phyloP scores from a whole-genome alignment of 2,113 vertebrate species.

The Pseudorectes ferrugineus region DNA sequence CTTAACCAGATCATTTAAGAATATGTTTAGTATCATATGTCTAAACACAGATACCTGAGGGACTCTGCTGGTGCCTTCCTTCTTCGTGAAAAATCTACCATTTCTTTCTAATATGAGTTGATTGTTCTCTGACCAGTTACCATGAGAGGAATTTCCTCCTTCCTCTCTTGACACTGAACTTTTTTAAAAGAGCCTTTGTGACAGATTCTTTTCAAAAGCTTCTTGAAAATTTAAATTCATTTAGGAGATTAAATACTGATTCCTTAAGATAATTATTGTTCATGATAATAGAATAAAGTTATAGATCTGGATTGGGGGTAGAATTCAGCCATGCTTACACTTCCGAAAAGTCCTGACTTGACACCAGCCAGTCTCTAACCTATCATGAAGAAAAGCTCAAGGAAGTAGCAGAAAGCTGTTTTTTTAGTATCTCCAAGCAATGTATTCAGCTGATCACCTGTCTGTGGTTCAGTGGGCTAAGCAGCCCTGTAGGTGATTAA shows the following conservation, averaged over 20 bases:
- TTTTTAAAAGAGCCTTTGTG: neutral
- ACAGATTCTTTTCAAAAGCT: neutral
- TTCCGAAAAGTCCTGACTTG: neutral
- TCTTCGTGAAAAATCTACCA: neutral
- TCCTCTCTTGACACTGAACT: neutral
- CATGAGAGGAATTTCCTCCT: neutral
- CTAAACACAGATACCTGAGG: neutral
- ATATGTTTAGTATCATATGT: neutral
- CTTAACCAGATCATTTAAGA: neutral
- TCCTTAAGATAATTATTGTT: neutral
- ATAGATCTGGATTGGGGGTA: neutral
- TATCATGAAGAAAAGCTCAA: neutral
- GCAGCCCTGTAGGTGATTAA: neutral
- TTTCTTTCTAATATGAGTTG: neutral
- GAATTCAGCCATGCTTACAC: neutral
- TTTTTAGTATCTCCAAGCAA: neutral
- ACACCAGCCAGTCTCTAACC: neutral
- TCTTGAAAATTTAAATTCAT: neutral
- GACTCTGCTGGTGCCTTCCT: neutral
- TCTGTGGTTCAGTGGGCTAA: neutral
- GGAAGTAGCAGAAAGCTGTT: neutral
- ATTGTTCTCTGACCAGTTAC: neutral
- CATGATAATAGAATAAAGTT: neutral
- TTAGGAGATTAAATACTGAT: neutral
- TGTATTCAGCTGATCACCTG: neutral